Conservation (phyloP, 2,888 invertebrate species). For the Cheilosia pagana region DNA sequence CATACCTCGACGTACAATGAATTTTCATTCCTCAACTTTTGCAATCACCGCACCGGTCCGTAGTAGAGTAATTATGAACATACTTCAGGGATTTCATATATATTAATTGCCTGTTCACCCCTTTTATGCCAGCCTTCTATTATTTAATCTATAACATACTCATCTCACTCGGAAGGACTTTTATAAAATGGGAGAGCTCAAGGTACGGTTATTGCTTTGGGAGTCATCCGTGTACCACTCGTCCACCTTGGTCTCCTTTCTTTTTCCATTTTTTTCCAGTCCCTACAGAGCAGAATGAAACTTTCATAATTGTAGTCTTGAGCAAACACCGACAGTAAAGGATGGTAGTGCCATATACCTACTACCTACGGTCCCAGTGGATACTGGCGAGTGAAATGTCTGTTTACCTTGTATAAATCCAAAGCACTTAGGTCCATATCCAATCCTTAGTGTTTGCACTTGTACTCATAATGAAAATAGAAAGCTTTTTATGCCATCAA, state of each 20-base stretch:
- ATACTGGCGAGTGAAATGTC: constrained; percentile 69
- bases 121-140: constrained; percentile 13
- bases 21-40: constrained; percentile 56
- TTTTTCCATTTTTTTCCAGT: constrained; percentile 41
- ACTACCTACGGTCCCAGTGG: constrained; percentile 54
- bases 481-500: constrained; percentile 76
- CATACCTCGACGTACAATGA: constrained; percentile 8
- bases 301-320: constrained; percentile 75
- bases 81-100: constrained; percentile 72
- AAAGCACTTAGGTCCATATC: constrained; percentile 75
- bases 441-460: constrained; percentile 77
- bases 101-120: constrained; percentile 72
- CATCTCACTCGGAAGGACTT: constrained; percentile 29
- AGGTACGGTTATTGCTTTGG: constrained; percentile 73
- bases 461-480: constrained; percentile 78
- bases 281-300: constrained; percentile 63
- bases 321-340: constrained; percentile 68
- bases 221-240: constrained; percentile 73
- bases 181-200: constrained; percentile 44
- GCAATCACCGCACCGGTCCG: constrained; percentile 53
- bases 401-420: constrained; percentile 77
- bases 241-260: constrained; percentile 65
- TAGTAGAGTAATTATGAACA: constrained; percentile 63
- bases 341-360: constrained; percentile 1
- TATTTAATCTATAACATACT: constrained; percentile 63